phyloP scores from a whole-genome alignment of 1,140 invertebrate species.

The Acromyrmex echinatior region DNA sequence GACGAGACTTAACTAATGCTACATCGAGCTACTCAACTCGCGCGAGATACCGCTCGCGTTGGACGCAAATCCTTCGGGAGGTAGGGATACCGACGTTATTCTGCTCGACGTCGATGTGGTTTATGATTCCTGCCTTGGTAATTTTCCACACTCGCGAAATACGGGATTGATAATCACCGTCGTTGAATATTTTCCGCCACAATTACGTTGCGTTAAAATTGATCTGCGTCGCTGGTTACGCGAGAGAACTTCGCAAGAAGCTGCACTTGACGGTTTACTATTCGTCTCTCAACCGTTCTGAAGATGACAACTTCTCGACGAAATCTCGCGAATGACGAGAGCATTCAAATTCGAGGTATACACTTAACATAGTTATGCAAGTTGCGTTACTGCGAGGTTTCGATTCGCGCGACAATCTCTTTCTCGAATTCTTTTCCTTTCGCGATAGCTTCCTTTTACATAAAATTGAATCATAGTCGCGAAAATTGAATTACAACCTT shows the following conservation, averaged over 20 bases:
- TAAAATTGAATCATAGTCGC: not conserved
- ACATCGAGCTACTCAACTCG: conserved; percentile 29
- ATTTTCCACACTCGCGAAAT: conserved; percentile 26
- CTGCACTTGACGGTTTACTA: conserved; percentile 6
- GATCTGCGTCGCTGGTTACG: conserved; percentile 10
- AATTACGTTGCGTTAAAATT: conserved; percentile 56
- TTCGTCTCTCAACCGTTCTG: not conserved
- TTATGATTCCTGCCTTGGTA: conserved; percentile 22
- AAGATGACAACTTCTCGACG: not conserved
- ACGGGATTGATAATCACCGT: conserved; percentile 19
- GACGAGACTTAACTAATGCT: conserved; percentile 3
- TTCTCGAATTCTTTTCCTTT: not conserved
- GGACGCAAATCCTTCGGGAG: not conserved
- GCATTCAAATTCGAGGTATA: conserved; percentile 24
- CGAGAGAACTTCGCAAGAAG: not conserved
- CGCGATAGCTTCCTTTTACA: not conserved
- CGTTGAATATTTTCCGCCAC: conserved; percentile 28
- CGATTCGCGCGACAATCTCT: conserved; percentile 9
- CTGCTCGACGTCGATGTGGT: conserved; percentile 22
- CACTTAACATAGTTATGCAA: conserved; percentile 14
- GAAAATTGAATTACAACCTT: conserved; percentile 30
- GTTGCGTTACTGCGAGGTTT: conserved; percentile 45
- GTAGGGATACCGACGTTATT: not conserved
- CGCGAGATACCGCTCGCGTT: not conserved
- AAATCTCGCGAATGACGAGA: not conserved